Conservation (phyloP, 2,113 vertebrate genomes). For the Nycticryphes semicollaris region DNA sequence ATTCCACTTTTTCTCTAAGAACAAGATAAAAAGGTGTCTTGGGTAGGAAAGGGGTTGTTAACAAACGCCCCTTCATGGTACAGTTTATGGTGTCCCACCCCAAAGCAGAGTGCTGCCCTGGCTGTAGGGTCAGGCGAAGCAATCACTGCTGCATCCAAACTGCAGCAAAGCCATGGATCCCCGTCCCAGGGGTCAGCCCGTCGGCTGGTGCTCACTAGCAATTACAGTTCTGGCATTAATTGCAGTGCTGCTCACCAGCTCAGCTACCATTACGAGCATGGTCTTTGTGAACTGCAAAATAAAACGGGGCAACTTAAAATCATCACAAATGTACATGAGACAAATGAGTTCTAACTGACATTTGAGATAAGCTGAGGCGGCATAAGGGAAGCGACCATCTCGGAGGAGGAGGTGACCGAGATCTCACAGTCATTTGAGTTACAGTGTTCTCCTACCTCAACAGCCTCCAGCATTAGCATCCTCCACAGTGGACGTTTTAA, state of each 20-base stretch:
- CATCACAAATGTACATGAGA: too few species aligned
- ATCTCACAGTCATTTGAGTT: too few species aligned
- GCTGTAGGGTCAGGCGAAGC: fast-evolving
- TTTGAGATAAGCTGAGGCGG: background rate
- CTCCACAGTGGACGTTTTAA: background rate
- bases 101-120: background rate
- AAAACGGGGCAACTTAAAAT: background rate
- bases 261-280: fast-evolving
- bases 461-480: background rate
- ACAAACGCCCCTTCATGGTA: background rate
- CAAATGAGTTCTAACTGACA: background rate
- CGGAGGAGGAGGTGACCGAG: background rate
- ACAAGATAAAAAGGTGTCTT: background rate
- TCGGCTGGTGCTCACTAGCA: background rate
- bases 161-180: background rate
- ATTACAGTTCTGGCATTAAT: background rate
- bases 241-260: background rate
- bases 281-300: background rate
- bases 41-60: background rate
- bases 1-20: background rate
- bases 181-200: background rate
- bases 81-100: fast-evolving
- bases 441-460: background rate
- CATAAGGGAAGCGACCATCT: background rate
- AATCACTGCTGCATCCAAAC: background rate